Evolutionary conservation across 64 coral and sea anemone genomes (phyloP), one percentile per base, ranked within the genome.

Genomic region (Montipora capricornis): DNA sequence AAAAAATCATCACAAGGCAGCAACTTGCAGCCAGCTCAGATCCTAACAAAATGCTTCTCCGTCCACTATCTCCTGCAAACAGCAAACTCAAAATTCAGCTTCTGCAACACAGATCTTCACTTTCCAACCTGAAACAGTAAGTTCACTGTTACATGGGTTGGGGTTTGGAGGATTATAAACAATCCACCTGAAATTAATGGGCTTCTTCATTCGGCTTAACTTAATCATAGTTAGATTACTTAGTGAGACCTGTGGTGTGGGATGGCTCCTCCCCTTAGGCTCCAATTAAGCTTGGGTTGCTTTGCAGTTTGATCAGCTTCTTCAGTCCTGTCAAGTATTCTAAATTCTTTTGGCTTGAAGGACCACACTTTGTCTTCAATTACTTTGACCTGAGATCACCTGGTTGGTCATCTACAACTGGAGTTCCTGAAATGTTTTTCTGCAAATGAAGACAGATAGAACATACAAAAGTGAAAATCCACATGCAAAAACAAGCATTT

Each of bases 151-250:
- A 12, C 13, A 11, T 3, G 44, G 37, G 74, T 2, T 44, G 74
- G 74, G 20, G 3, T 2, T 76, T 10, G 74, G 20, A 11, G 44
- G 29, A 37, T 37, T 51, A 81, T 51, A 64, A 3, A 14, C 15
- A 9, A 59, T 81, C 79, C 51, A 51, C 22, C 79, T 37, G 79
- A 81, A 81, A 51, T 81, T 37, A 37, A 37, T 9, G 8, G 51
- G 55, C 79, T 61, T 81, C 79, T 60, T 55, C 12, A 12, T 81
- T 60, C 51, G 79, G 79, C 52, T 61, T 81, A 59, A 81, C 22
- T 37, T 81, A 81, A 81, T 13, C 49, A 6, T 81, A 81, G 51
- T 81, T 61, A 81, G 12, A 0, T 58, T 64, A 64, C 24, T 22
- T 60, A 81, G 55, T 37, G 79, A 47, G 50, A 24, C 51, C 79